Conservation (phyloP, 2,888 invertebrate genomes). For the Drosophila tanythrix region DNA sequence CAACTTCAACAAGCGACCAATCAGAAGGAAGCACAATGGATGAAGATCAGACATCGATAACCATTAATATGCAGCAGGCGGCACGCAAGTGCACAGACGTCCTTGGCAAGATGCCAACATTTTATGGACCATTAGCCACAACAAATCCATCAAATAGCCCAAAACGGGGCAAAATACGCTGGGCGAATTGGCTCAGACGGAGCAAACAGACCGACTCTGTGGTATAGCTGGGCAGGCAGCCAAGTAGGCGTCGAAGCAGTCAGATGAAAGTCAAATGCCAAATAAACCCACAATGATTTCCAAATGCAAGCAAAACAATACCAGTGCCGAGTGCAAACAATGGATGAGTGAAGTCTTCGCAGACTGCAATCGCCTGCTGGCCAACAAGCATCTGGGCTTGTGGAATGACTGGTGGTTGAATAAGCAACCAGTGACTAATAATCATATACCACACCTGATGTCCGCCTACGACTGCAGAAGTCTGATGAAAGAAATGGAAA, state of each 20-base stretch:
- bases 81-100: slow-evolving; percentile 2
- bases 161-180: slow-evolving; percentile 36
- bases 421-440: slow-evolving; percentile 13
- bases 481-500: slow-evolving; percentile 41
- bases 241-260: slow-evolving; percentile 31
- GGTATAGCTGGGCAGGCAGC: slow-evolving; percentile 9
- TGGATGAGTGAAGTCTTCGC: slow-evolving; percentile 53
- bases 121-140: slow-evolving; percentile 7
- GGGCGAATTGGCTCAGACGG: slow-evolving; percentile 53
- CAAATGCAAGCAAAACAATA: slow-evolving; percentile 43
- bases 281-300: slow-evolving; percentile 49
- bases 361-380: slow-evolving; percentile 55
- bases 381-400: slow-evolving; percentile 32
- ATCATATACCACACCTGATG: slow-evolving; percentile 36
- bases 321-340: slow-evolving; percentile 51
- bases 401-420: slow-evolving; percentile 66
- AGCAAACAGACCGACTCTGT: slow-evolving; percentile 22
- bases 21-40: not conserved
- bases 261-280: not conserved
- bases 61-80: not conserved
- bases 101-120: slow-evolving; percentile 33
- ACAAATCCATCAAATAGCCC: not conserved
- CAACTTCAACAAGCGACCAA: not conserved
- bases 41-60: slow-evolving; percentile 4
- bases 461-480: slow-evolving; percentile 58